phyloP scores from a whole-genome alignment of 2,888 invertebrate species.

The Limenitis camilla region DNA sequence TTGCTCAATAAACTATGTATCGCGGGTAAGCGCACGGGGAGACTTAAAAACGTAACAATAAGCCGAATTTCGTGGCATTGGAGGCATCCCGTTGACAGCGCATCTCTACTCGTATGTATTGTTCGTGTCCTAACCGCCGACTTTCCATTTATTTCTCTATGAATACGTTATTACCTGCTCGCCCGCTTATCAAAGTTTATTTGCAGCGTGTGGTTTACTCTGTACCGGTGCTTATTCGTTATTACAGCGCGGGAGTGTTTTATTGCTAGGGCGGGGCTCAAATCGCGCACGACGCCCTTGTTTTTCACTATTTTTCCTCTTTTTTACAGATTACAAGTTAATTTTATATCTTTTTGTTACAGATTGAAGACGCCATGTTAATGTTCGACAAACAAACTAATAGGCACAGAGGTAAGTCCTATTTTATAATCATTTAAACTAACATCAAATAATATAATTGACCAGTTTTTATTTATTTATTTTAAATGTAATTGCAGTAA shows the following conservation, averaged over 20 bases:
- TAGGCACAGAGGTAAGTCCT: conserved; percentile 97
- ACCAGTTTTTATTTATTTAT: no score
- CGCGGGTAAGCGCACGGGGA: conserved; percentile 47
- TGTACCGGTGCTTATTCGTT: conserved; percentile 74
- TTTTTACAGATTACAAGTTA: conserved; percentile 54
- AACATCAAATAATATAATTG: neutral
- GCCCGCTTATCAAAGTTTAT: conserved; percentile 75
- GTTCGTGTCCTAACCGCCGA: conserved; percentile 71
- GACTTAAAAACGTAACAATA: conserved; percentile 61
- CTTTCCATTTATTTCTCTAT: conserved; percentile 76
- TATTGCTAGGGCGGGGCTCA: conserved; percentile 69
- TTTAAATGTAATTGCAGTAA: no score
- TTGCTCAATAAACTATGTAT: conserved; percentile 62
- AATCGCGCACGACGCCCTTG: conserved; percentile 66
- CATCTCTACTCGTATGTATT: conserved; percentile 63
- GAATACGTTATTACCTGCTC: conserved; percentile 76
- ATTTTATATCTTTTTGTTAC: conserved; percentile 74
- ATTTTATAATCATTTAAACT: neutral
- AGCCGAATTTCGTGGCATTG: conserved; percentile 50
- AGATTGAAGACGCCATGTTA: conserved; percentile 99
- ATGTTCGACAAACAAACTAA: conserved; percentile 99
- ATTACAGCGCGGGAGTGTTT: conserved; percentile 73
- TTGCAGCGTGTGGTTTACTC: conserved; percentile 74
- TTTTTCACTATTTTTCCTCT: conserved; percentile 57
- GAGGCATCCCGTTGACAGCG: conserved; percentile 54